phyloP scores from a whole-genome alignment of 2,113 vertebrate genomes.

The Strix uralensis region DNA sequence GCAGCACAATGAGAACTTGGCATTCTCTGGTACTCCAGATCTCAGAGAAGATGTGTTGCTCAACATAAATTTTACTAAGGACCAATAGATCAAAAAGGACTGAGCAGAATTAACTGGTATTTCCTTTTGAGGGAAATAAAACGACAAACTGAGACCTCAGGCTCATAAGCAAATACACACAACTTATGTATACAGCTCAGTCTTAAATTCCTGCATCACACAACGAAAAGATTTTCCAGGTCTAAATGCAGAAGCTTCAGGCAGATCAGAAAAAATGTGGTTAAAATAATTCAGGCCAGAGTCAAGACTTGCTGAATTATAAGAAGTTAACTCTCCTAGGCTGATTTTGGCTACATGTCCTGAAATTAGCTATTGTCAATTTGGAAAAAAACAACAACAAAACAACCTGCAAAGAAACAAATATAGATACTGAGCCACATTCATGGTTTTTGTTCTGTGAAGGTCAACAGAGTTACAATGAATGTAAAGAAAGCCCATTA shows the following conservation, averaged over 20 bases:
- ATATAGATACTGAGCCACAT: not conserved
- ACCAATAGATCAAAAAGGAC: not conserved
- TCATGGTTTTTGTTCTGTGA: not conserved
- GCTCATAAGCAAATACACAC: not conserved
- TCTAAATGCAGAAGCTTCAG: not conserved
- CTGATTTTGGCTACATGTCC: not conserved
- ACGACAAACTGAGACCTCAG: not conserved
- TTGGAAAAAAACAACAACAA: too few species aligned
- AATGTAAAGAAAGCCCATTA: not conserved
- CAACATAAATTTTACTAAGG: not conserved
- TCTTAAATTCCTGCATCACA: not conserved
- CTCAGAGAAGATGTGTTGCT: not conserved
- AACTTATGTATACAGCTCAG: not conserved
- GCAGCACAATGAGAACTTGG: not conserved
- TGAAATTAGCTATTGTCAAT: not conserved
- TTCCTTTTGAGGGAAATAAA: not conserved
- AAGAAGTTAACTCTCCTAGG: not conserved
- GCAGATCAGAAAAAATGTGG: not conserved
- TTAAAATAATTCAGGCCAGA: not conserved
- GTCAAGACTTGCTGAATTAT: not conserved
- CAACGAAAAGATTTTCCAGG: not conserved
- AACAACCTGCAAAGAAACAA: not conserved
- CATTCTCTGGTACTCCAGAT: not conserved
- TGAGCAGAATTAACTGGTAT: not conserved
- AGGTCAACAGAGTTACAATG: not conserved